These are phyloP conservation scores for Netelia inedita DNA, from an alignment of 2,888 invertebrate genomes.

Conservation along the genomic window DNA sequence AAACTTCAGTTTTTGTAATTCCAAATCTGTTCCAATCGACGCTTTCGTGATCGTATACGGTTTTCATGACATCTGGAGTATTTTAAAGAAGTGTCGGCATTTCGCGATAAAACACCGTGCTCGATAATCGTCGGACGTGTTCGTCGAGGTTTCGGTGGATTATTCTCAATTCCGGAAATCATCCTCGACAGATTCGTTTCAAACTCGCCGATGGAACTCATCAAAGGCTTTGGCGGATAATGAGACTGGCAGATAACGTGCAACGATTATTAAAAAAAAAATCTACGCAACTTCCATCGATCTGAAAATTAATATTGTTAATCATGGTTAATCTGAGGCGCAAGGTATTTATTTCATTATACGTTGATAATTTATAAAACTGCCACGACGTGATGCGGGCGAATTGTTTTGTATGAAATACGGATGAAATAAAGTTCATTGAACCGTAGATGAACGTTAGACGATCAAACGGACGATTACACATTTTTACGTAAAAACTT, in stretches of 20 bases:
- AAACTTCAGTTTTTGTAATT: neutral
- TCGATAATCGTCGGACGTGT: neutral
- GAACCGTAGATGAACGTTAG: too few species aligned
- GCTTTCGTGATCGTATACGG: neutral
- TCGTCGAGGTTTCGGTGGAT: slow-evolving; percentile 10
- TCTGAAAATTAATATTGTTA: slow-evolving; percentile 20
- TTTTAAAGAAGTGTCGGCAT: slow-evolving; percentile 2
- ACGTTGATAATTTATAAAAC: neutral
- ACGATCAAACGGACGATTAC: too few species aligned
- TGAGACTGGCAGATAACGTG: slow-evolving; percentile 59
- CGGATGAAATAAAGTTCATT: too few species aligned
- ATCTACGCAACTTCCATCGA: slow-evolving; percentile 46
- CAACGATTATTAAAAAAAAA: slow-evolving; percentile 44
- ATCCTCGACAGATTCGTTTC: neutral
- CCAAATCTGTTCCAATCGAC: neutral
- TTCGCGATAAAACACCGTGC: slow-evolving; percentile 21
- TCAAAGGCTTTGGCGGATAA: slow-evolving; percentile 46
- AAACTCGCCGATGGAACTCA: neutral
- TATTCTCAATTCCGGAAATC: slow-evolving; percentile 8
- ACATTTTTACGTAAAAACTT: too few species aligned
- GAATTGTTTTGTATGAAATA: too few species aligned
- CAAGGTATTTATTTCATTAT: slow-evolving; percentile 75
- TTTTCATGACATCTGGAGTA: neutral
- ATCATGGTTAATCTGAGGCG: slow-evolving; percentile 80
- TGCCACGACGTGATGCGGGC: neutral